These are phyloP conservation scores for Thecocarcelia acutangulata DNA, from an alignment of 2,888 invertebrate genomes.

Conservation along the genomic window DNA sequence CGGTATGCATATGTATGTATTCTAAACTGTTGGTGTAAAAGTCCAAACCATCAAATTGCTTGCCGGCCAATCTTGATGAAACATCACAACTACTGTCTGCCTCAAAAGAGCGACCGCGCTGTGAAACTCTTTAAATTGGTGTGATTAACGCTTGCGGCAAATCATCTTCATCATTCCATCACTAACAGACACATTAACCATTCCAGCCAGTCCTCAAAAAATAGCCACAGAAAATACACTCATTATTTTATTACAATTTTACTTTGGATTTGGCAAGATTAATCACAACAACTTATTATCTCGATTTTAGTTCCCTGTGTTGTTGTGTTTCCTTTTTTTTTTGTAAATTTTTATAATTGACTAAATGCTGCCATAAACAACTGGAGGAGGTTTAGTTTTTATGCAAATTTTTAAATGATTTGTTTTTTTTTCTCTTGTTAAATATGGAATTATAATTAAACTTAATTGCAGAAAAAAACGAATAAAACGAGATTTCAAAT, in stretches of 20 bases:
- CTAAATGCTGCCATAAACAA: slow-evolving; percentile 55
- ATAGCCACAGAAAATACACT: slow-evolving; percentile 41
- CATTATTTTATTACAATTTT: slow-evolving; percentile 62
- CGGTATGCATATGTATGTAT: background rate
- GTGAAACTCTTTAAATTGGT: slow-evolving; percentile 51
- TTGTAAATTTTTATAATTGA: slow-evolving; percentile 48
- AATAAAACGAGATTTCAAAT: slow-evolving; percentile 27
- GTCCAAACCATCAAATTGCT: background rate
- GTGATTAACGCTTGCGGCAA: slow-evolving; percentile 51
- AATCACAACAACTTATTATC: slow-evolving; percentile 54
- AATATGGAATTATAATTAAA: slow-evolving; percentile 39
- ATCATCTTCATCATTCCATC: slow-evolving; percentile 48
- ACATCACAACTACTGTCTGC: slow-evolving; percentile 46
- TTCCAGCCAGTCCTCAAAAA: slow-evolving; percentile 26
- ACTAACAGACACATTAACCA: slow-evolving; percentile 6
- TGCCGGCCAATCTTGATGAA: slow-evolving; percentile 54
- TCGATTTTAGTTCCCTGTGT: slow-evolving; percentile 47
- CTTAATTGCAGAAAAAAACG: slow-evolving; percentile 7
- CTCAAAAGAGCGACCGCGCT: slow-evolving; percentile 10
- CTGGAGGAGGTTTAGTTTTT: slow-evolving; percentile 50
- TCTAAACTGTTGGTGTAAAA: background rate
- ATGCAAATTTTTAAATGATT: slow-evolving; percentile 49
- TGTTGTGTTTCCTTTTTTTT: background rate
- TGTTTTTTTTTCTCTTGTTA: background rate
- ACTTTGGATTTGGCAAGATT: slow-evolving; percentile 58